phyloP scores from a whole-genome alignment of 1,140 invertebrate species.

The Cepaea nemoralis region DNA sequence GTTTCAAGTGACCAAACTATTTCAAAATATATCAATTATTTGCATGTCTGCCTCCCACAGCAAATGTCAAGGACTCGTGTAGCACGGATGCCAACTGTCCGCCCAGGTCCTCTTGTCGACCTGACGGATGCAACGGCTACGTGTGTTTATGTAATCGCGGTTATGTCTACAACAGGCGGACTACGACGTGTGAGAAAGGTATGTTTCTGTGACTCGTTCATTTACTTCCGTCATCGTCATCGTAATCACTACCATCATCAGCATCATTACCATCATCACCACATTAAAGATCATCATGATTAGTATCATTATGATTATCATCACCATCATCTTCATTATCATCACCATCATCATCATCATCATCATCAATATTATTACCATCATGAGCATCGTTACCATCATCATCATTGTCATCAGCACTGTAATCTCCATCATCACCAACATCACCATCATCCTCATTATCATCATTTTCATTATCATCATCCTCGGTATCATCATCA shows the following conservation, averaged over 20 bases:
- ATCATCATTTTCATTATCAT: too few species aligned
- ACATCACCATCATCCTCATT: too few species aligned
- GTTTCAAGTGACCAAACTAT: too few species aligned
- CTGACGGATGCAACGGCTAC: slow-evolving; percentile 39
- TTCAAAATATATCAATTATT: too few species aligned
- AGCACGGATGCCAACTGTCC: slow-evolving; percentile 39
- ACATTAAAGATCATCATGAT: too few species aligned
- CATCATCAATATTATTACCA: background rate
- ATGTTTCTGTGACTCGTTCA: background rate
- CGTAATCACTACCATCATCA: background rate
- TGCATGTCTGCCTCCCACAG: background rate
- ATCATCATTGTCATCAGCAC: background rate
- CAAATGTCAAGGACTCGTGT: slow-evolving; percentile 3
- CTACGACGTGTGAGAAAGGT: slow-evolving; percentile 27
- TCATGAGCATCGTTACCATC: background rate
- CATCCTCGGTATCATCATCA: too few species aligned
- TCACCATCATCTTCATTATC: too few species aligned
- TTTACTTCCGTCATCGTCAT: too few species aligned
- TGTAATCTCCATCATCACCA: too few species aligned
- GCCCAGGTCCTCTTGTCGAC: slow-evolving; percentile 12
- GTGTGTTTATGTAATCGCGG: slow-evolving; percentile 32
- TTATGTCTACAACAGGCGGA: slow-evolving; percentile 19
- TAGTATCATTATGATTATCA: too few species aligned
- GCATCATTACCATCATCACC: background rate
- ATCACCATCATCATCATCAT: background rate